Evolutionary conservation across 2,888 invertebrate genomes (phyloP), one percentile per base, ranked within the genome.

Genomic region (Pyrgus malvae): DNA sequence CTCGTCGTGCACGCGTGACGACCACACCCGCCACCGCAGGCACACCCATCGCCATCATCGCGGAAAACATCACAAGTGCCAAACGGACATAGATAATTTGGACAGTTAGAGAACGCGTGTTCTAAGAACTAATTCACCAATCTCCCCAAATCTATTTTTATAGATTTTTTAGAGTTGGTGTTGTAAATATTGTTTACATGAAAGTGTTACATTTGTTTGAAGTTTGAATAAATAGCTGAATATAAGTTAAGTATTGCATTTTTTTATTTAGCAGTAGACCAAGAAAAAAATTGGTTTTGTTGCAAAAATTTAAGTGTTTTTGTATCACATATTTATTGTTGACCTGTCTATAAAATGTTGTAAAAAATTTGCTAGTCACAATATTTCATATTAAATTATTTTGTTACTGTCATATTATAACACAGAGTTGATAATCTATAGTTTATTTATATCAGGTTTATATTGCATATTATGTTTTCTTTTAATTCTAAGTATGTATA

Each of bases 1-100:
- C 59, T 78, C 76, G 66, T 69, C 74, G 74, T 78, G 76, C 69
- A 71, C 69, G 62, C 80, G 71, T 68, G 69, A 72, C 38, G 59
- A 59, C 35, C 65, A 60, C 68, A 62, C 62, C 62, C 60, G 60
- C 56, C 56, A 61, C 35, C 65, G 53, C 61, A 61, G 55, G 46
- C 61, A 65, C 51, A 46, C 58, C 45, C 58, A 61, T 50, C 55
- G 59, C 55, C 58, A 61, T 33, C 59, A 42, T 4, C 61, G 59
- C 46, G 57, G 56, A 45, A 51, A 37, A 49, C 62, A 51, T 40
- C 55, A 61, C 38, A 60, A 42, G 48, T 58, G 50, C 46, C 53
- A 53, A 53, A 53, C 51, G 27, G 41, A 25, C 31, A 42, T 37
- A 49, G 9, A 31, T 53, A 29, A 38, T 16, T 6, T 12, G 53